Percentiles rank a stretch among this genome's conserved stretches.
Conservation (phyloP, 2,797 vertebrate species). For the Margarornis squamiger region DNA sequence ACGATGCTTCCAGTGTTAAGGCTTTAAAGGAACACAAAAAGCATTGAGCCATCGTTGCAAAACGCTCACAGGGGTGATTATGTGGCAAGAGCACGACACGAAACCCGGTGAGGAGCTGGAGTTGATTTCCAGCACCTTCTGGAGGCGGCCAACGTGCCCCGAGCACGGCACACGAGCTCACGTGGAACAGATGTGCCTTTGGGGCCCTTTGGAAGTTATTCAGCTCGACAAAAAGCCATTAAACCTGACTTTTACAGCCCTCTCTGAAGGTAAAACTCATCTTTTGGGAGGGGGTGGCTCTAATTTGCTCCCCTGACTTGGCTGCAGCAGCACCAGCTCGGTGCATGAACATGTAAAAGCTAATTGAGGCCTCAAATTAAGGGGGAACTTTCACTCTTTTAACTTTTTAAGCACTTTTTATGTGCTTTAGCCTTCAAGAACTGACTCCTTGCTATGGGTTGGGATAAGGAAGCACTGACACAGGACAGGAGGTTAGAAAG, state of each 20-base stretch:
- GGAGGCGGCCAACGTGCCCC: fast-evolving
- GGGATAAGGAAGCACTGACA: not conserved
- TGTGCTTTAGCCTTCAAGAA: not conserved
- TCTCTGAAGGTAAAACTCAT: not conserved
- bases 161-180: not conserved
- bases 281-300: not conserved
- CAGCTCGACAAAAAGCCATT: not conserved
- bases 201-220: not conserved
- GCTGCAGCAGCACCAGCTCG: not conserved
- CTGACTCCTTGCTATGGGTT: not conserved
- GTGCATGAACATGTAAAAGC: fast-evolving
- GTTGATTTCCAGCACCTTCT: not conserved
- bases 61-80: not conserved
- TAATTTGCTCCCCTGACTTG: not conserved
- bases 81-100: not conserved
- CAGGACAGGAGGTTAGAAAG: not conserved
- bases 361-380: not conserved
- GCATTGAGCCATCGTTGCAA: conserved; percentile 1
- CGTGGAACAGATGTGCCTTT: not conserved
- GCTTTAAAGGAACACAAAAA: conserved; percentile 5
- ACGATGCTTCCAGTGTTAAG: not conserved
- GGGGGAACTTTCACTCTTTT: not conserved
- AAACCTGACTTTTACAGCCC: not conserved
- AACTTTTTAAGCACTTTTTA: not conserved
- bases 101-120: not conserved